These are phyloP conservation scores for Plecotus auritus DNA, from an alignment of 2,113 vertebrate species.

Conservation along the genomic window DNA sequence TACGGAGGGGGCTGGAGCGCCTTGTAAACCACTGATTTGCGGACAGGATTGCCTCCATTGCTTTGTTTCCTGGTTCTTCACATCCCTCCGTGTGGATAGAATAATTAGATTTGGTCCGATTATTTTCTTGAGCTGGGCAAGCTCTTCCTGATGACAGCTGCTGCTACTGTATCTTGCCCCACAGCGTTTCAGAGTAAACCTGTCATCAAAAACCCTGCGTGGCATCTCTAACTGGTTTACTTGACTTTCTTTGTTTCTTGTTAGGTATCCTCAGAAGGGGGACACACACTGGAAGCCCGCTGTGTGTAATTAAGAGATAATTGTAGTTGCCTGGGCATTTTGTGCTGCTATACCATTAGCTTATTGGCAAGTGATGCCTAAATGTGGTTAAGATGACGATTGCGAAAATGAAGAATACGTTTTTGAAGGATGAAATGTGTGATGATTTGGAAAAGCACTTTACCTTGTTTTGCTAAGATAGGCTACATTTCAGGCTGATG, in stretches of 20 bases:
- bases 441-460: slow-evolving; percentile 38
- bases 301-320: slow-evolving; percentile 65
- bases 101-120: not conserved
- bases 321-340: slow-evolving; percentile 40
- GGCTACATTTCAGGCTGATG: slow-evolving; percentile 20
- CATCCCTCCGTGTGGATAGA: not conserved
- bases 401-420: slow-evolving; percentile 51
- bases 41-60: not conserved
- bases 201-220: slow-evolving; percentile 13
- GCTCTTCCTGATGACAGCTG: not conserved
- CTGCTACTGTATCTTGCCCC: not conserved
- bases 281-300: slow-evolving; percentile 29
- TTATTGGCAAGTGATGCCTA: slow-evolving; percentile 56
- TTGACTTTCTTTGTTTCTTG: slow-evolving; percentile 57
- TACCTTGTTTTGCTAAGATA: slow-evolving; percentile 33
- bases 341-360: slow-evolving; percentile 54
- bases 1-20: not conserved
- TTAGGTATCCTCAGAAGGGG: slow-evolving; percentile 43
- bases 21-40: slow-evolving; percentile 6
- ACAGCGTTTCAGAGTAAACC: slow-evolving; percentile 21
- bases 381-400: slow-evolving; percentile 28
- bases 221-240: slow-evolving; percentile 27
- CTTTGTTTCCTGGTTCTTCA: not conserved
- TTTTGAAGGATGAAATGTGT: slow-evolving; percentile 45
- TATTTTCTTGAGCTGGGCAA: not conserved